Conservation (phyloP, 2,888 invertebrate species). For the Chloroclystis v-ata region DNA sequence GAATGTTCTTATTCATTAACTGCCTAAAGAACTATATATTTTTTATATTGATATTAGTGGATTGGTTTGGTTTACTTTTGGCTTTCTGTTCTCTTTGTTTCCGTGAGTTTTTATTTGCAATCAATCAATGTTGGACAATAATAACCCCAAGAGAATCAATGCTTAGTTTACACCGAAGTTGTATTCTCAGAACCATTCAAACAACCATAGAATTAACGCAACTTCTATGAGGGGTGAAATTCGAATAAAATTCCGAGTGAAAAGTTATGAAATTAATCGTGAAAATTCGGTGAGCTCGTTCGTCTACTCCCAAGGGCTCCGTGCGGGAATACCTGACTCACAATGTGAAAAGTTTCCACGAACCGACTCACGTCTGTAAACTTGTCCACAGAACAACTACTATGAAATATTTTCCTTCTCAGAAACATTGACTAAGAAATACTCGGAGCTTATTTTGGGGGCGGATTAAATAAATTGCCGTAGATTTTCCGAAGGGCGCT, state of each 20-base stretch:
- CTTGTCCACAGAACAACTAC: slow-evolving; percentile 38
- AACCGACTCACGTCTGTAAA: slow-evolving; percentile 32
- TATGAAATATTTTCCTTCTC: slow-evolving; percentile 30
- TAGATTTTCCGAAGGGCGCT: slow-evolving; percentile 16
- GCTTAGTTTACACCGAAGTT: too few species aligned
- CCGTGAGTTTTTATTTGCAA: too few species aligned
- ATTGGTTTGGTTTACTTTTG: too few species aligned
- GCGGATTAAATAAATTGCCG: slow-evolving; percentile 23
- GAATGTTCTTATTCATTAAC: too few species aligned
- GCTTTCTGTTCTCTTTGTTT: too few species aligned
- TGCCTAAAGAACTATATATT: too few species aligned
- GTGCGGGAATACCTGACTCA: slow-evolving; percentile 45
- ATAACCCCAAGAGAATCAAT: too few species aligned
- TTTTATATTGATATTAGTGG: too few species aligned
- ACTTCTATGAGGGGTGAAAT: slow-evolving; percentile 13
- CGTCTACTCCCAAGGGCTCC: slow-evolving; percentile 40
- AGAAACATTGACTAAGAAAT: slow-evolving; percentile 26
- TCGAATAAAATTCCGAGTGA: slow-evolving; percentile 44
- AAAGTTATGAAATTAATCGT: slow-evolving; percentile 54
- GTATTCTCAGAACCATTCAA: too few species aligned
- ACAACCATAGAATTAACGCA: not conserved
- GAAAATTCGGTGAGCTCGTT: slow-evolving; percentile 41
- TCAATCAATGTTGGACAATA: too few species aligned
- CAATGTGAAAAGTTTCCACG: slow-evolving; percentile 52
- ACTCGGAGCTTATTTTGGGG: slow-evolving; percentile 15